Conservation (phyloP, 2,888 invertebrate species). For the Cephus sareptanus region DNA sequence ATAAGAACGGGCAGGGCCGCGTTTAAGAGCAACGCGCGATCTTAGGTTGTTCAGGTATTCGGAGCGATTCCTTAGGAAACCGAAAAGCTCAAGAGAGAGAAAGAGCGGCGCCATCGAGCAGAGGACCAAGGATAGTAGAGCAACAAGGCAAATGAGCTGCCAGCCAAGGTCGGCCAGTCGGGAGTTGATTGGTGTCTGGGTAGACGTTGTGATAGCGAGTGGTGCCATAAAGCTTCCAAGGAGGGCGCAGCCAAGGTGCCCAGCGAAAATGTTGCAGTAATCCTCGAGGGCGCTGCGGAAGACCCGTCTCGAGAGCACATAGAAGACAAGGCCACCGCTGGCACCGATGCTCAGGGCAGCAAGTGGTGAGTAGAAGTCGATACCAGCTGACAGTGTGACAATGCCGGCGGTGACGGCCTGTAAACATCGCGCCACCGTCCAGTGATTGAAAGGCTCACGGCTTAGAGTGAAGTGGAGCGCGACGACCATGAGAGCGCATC, state of each 20-base stretch:
- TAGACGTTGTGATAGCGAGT: slow-evolving; percentile 29
- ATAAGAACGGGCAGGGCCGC: slow-evolving; percentile 30
- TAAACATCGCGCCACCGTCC: slow-evolving; percentile 57
- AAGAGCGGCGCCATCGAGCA: slow-evolving; percentile 34
- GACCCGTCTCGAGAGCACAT: slow-evolving; percentile 41
- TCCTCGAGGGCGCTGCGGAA: slow-evolving; percentile 59
- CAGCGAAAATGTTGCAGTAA: slow-evolving; percentile 56
- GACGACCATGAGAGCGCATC: slow-evolving; percentile 41
- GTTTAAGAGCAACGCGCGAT: slow-evolving; percentile 31
- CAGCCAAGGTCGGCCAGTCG: slow-evolving; percentile 24
- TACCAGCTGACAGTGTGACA: slow-evolving; percentile 54
- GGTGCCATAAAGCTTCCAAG: slow-evolving; percentile 53
- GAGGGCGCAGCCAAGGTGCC: slow-evolving; percentile 53
- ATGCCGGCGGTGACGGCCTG: slow-evolving; percentile 59
- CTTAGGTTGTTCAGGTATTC: slow-evolving; percentile 48
- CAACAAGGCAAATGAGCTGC: slow-evolving; percentile 45
- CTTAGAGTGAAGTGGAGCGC: slow-evolving; percentile 41
- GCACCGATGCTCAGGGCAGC: slow-evolving; percentile 41
- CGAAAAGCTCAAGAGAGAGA: slow-evolving; percentile 30
- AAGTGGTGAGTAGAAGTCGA: slow-evolving; percentile 51
- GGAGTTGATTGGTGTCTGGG: slow-evolving; percentile 26
- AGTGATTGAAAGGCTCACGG: slow-evolving; percentile 53
- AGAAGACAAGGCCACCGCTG: slow-evolving; percentile 44
- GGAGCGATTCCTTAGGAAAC: slow-evolving; percentile 46
- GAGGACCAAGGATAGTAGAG: slow-evolving; percentile 27